Percentiles rank a stretch among this genome's conserved stretches.
These are phyloP conservation scores for Zapus hudsonius DNA, from an alignment of 2,113 vertebrate species.

Conservation along the genomic window DNA sequence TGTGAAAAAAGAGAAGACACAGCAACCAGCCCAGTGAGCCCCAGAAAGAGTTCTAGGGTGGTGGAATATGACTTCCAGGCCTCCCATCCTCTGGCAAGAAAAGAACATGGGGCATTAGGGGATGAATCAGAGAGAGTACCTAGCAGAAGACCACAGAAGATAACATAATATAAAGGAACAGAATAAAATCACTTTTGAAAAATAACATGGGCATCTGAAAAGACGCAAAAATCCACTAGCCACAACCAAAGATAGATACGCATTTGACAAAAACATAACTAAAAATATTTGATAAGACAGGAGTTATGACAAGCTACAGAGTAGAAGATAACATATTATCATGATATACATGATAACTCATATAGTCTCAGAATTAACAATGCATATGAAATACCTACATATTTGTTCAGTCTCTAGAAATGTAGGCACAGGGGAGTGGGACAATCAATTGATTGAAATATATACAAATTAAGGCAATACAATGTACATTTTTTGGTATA, in stretches of 20 bases:
- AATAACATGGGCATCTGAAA: background rate
- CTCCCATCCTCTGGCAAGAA: background rate
- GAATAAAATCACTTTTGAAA: background rate
- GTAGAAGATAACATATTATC: background rate
- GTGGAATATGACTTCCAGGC: background rate
- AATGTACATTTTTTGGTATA: no score
- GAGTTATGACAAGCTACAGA: background rate
- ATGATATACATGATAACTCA: background rate
- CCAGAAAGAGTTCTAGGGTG: background rate
- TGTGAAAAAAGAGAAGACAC: background rate
- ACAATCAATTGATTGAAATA: background rate
- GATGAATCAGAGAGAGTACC: background rate
- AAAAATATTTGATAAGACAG: background rate
- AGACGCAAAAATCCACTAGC: background rate
- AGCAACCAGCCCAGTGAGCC: background rate
- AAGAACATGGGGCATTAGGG: background rate
- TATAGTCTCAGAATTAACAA: background rate
- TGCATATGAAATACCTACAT: background rate
- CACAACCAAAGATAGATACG: background rate
- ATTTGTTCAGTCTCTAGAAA: background rate
- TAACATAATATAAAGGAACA: background rate
- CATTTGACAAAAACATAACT: background rate
- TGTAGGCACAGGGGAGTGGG: background rate
- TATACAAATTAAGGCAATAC: no score
- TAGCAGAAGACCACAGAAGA: background rate